Percentiles rank a stretch among this genome's conserved stretches.
Evolutionary conservation across 2,888 invertebrate species (phyloP).

Genomic region (Cyrtodaria siliqua): DNA sequence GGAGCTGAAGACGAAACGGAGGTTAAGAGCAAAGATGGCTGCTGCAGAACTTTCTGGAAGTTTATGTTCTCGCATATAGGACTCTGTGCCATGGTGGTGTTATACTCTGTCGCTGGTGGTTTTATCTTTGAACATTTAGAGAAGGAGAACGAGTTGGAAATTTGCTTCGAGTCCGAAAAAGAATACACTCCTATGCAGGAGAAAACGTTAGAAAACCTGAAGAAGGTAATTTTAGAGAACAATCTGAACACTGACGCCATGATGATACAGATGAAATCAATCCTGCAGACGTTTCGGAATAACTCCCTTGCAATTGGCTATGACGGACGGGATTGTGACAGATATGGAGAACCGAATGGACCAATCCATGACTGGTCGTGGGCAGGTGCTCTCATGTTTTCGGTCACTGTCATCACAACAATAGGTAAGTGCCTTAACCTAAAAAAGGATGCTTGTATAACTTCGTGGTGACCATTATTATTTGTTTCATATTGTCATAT

Average conservation of each 20-base stretch:
- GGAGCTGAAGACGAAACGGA: constrained; percentile 29
- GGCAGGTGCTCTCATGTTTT: constrained; percentile 84
- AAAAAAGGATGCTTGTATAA: too few species aligned
- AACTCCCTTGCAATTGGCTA: constrained; percentile 83
- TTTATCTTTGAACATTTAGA: constrained; percentile 85
- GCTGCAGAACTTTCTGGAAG: constrained; percentile 81
- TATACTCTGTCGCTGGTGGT: constrained; percentile 85
- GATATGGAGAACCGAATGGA: constrained; percentile 80
- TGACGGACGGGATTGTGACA: constrained; percentile 82
- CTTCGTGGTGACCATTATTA: too few species aligned
- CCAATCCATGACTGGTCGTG: constrained; percentile 83
- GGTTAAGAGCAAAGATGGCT: constrained; percentile 36
- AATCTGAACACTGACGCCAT: constrained; percentile 74
- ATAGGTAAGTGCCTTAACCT: constrained; percentile 83
- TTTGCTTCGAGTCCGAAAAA: constrained; percentile 80
- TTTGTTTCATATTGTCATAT: too few species aligned
- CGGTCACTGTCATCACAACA: constrained; percentile 85
- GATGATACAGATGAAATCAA: constrained; percentile 76
- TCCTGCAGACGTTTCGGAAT: constrained; percentile 81
- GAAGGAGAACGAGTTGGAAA: constrained; percentile 84
- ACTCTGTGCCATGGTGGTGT: constrained; percentile 82
- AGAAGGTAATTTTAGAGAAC: constrained; percentile 78
- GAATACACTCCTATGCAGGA: constrained; percentile 81
- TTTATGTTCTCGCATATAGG: constrained; percentile 85
- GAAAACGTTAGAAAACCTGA: constrained; percentile 76